Percentiles rank a stretch among this genome's conserved stretches.
These are phyloP conservation scores for Percopsis omiscomaycus DNA, from an alignment of 2,797 vertebrate species.

Conservation along the genomic window DNA sequence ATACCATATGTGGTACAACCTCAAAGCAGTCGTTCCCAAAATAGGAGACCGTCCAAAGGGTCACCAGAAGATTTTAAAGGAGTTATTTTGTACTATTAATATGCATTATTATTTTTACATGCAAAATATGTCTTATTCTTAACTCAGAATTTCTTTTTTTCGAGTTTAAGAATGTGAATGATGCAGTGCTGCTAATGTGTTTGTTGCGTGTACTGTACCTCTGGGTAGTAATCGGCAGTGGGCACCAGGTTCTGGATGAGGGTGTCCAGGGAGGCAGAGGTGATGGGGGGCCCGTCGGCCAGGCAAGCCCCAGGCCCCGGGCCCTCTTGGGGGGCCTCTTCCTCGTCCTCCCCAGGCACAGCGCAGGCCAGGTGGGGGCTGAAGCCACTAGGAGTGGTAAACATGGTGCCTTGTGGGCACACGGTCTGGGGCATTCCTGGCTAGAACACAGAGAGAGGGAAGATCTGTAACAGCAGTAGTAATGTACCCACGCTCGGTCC, in stretches of 20 bases:
- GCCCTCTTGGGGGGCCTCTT: slow-evolving; percentile 83
- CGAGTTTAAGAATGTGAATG: too few species aligned
- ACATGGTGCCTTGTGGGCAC: slow-evolving; percentile 83
- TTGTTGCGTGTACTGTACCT: slow-evolving; percentile 73
- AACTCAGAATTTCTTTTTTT: too few species aligned
- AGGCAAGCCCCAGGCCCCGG: slow-evolving; percentile 67
- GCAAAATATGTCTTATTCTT: too few species aligned
- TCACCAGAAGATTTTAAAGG: too few species aligned
- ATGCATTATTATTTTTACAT: too few species aligned
- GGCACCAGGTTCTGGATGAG: slow-evolving; percentile 90
- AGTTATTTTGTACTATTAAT: too few species aligned
- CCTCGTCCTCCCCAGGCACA: slow-evolving; percentile 77
- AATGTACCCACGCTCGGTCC: neutral
- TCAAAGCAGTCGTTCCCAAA: too few species aligned
- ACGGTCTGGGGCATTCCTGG: slow-evolving; percentile 88
- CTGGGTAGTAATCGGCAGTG: slow-evolving; percentile 89
- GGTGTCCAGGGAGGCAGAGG: slow-evolving; percentile 89
- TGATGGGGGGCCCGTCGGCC: slow-evolving; percentile 75
- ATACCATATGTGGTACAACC: slow-evolving; percentile 13
- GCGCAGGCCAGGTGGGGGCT: slow-evolving; percentile 80
- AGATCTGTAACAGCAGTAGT: slow-evolving; percentile 4
- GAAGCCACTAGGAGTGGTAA: slow-evolving; percentile 84
- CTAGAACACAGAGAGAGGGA: slow-evolving; percentile 62
- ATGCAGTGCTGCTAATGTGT: neutral
- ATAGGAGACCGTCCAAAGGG: too few species aligned